Percentiles rank a stretch among this genome's conserved stretches.
These are phyloP conservation scores for Drosophila mimica DNA, from an alignment of 2,888 invertebrate genomes.

Conservation along the genomic window DNA sequence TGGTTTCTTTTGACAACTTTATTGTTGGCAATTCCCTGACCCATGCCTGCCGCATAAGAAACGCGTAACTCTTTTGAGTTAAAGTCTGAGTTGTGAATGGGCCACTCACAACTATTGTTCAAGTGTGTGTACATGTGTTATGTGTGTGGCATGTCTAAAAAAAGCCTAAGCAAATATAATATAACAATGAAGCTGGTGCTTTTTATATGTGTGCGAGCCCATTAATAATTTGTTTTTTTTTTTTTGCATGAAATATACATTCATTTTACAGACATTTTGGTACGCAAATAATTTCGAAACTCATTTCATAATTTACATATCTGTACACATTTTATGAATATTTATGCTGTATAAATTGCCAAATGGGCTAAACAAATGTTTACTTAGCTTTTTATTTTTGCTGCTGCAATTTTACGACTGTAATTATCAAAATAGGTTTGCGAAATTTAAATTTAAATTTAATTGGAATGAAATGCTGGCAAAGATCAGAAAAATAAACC, in stretches of 20 bases:
- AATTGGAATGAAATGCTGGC: slow-evolving; percentile 10
- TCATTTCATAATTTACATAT: slow-evolving; percentile 41
- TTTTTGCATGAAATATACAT: slow-evolving; percentile 27
- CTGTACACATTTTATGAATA: slow-evolving; percentile 27
- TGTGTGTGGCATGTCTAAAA: not conserved
- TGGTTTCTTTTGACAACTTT: not conserved
- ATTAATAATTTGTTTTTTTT: slow-evolving; percentile 35
- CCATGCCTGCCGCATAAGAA: slow-evolving; percentile 16
- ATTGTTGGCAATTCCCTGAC: slow-evolving; percentile 26
- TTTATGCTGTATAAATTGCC: slow-evolving; percentile 40
- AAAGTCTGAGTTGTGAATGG: slow-evolving; percentile 12
- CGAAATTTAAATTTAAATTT: slow-evolving; percentile 10
- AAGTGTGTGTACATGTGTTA: not conserved
- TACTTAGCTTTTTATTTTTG: slow-evolving; percentile 25
- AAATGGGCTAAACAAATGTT: slow-evolving; percentile 42
- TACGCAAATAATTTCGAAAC: slow-evolving; percentile 31
- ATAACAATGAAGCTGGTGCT: slow-evolving; percentile 20
- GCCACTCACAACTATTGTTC: slow-evolving; percentile 6
- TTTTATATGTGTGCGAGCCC: slow-evolving; percentile 19
- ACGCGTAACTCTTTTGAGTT: slow-evolving; percentile 2
- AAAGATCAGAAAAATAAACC: not conserved
- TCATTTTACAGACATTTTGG: slow-evolving; percentile 11
- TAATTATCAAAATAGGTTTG: slow-evolving; percentile 13
- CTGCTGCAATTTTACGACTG: slow-evolving; percentile 4
- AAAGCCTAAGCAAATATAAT: slow-evolving; percentile 8